Conservation (phyloP, 2,797 vertebrate species). For the Champsocephalus esox region DNA sequence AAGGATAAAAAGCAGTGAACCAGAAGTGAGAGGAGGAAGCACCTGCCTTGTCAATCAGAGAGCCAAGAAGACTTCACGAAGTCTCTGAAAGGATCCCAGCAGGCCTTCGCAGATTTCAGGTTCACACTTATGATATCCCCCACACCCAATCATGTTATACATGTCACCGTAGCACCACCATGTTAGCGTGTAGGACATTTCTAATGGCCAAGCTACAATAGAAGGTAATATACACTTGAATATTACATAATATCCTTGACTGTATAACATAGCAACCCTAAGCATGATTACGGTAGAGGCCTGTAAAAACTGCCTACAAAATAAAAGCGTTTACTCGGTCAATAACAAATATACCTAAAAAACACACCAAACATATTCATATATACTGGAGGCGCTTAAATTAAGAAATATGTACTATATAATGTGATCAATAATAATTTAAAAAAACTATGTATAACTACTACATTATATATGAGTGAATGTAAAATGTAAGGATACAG, state of each 20-base stretch:
- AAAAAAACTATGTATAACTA: no score
- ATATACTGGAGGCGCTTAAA: no score
- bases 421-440: no score
- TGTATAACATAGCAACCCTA: conserved; percentile 11
- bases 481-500: no score
- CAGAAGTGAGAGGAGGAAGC: conserved; percentile 24
- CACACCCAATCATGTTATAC: conserved; percentile 1
- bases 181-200: conserved; percentile 49
- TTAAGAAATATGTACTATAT: no score
- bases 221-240: conserved; percentile 29
- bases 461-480: no score
- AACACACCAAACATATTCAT: no score
- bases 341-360: no score
- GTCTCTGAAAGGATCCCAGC: conserved; percentile 37
- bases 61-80: conserved; percentile 20
- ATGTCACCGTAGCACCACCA: conserved; percentile 37
- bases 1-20: background rate
- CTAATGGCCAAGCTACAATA: background rate
- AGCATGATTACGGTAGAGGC: background rate
- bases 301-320: no score
- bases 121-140: conserved; percentile 34
- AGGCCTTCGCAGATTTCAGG: conserved; percentile 40
- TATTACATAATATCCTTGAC: conserved; percentile 28
- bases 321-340: no score
- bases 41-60: conserved; percentile 64